Conservation (phyloP, 2,888 invertebrate genomes). For the Latrodectus hesperus region DNA sequence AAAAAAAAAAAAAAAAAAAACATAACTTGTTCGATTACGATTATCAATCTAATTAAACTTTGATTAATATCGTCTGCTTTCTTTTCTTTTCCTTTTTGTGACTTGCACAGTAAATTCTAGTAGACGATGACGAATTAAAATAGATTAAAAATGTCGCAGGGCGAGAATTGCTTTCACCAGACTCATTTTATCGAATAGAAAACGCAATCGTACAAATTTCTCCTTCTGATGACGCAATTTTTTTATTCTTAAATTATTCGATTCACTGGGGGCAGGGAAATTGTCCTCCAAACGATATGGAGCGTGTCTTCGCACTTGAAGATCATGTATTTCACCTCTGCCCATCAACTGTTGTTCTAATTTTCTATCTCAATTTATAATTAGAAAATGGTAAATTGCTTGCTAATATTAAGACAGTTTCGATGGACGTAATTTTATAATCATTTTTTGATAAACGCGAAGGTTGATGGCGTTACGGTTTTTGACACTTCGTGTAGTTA, state of each 20-base stretch:
- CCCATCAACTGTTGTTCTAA: slow-evolving; percentile 14
- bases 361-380: slow-evolving; percentile 37
- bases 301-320: slow-evolving; percentile 20
- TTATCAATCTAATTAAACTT: too few species aligned
- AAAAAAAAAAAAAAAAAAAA: too few species aligned
- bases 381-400: slow-evolving; percentile 14
- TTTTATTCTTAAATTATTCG: slow-evolving; percentile 16
- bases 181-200: neutral
- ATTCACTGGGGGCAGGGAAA: neutral
- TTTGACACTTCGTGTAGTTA: too few species aligned
- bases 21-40: too few species aligned
- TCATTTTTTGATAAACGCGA: slow-evolving; percentile 2
- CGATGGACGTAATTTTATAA: slow-evolving; percentile 19
- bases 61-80: too few species aligned
- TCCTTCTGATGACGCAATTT: neutral
- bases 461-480: neutral
- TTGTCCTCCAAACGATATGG: slow-evolving; percentile 26
- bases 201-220: neutral
- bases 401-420: slow-evolving; percentile 3
- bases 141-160: too few species aligned
- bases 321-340: slow-evolving; percentile 1
- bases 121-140: too few species aligned
- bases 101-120: too few species aligned
- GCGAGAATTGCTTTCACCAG: neutral
- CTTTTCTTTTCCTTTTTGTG: too few species aligned